These are phyloP conservation scores for Nasonia vitripennis DNA, from an alignment of 1,140 invertebrate genomes.

Conservation along the genomic window DNA sequence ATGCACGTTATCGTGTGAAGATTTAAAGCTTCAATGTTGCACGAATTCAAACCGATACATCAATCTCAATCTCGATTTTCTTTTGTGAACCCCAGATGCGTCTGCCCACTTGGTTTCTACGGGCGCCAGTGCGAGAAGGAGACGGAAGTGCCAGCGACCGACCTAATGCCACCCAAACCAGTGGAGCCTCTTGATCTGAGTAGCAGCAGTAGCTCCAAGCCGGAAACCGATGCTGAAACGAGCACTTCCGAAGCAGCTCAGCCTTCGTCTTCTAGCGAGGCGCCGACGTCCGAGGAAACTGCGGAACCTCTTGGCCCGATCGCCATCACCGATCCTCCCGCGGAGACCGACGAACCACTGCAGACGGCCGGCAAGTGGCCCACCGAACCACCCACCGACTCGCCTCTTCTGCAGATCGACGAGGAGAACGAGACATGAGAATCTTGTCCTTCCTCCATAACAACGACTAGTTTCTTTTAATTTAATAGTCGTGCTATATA, in stretches of 20 bases:
- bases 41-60: no score
- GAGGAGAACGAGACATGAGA: constrained; percentile 71
- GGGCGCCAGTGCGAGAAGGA: constrained; percentile 71
- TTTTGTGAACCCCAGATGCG: constrained; percentile 60
- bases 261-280: neutral
- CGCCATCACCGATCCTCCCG: constrained; percentile 66
- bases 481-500: constrained; percentile 7
- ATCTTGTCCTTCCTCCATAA: neutral
- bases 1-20: no score
- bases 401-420: constrained; percentile 61
- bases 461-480: constrained; percentile 46
- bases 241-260: constrained; percentile 34
- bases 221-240: constrained; percentile 53
- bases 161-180: constrained; percentile 68
- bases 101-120: constrained; percentile 68
- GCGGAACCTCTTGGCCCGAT: constrained; percentile 65
- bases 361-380: constrained; percentile 73
- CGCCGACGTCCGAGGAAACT: constrained; percentile 50
- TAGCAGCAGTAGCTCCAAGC: neutral
- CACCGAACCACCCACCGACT: constrained; percentile 65
- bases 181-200: constrained; percentile 42
- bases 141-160: constrained; percentile 67
- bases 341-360: constrained; percentile 60
- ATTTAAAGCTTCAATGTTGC: no score
- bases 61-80: neutral